These are phyloP conservation scores for Tragelaphus oryx DNA, from an alignment of 2,797 vertebrate species.

Conservation along the genomic window DNA sequence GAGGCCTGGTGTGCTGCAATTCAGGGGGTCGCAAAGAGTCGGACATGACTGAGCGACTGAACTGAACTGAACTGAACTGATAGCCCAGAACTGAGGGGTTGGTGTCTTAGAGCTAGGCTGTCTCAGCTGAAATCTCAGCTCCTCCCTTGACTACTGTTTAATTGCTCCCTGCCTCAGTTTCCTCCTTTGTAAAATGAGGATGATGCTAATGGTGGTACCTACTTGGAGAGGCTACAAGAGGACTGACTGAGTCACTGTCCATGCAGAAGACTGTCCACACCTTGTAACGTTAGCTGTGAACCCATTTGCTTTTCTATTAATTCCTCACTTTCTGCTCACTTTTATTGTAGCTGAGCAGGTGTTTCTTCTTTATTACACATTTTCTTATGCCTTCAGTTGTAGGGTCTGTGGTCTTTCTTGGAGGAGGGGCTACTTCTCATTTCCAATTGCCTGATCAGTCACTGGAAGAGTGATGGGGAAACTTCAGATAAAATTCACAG, in stretches of 20 bases:
- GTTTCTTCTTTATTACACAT: background rate
- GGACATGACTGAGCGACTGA: background rate
- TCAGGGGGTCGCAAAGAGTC: background rate
- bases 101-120: background rate
- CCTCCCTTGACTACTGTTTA: fast-evolving
- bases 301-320: background rate
- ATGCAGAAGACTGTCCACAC: background rate
- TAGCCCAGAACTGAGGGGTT: background rate
- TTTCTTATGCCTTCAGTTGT: background rate
- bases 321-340: background rate
- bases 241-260: fast-evolving
- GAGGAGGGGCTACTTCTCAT: background rate
- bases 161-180: background rate
- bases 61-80: background rate
- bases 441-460: background rate
- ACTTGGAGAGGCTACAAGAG: background rate
- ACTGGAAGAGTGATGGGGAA: background rate
- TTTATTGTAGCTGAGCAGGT: background rate
- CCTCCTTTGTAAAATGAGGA: background rate
- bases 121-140: background rate
- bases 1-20: background rate
- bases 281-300: background rate
- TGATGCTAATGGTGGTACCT: background rate
- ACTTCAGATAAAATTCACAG: background rate
- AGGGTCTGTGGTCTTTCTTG: background rate